Conservation (phyloP, 35 echinoderm and acorn worm genomes). For the Apostichopus parvimensis region DNA sequence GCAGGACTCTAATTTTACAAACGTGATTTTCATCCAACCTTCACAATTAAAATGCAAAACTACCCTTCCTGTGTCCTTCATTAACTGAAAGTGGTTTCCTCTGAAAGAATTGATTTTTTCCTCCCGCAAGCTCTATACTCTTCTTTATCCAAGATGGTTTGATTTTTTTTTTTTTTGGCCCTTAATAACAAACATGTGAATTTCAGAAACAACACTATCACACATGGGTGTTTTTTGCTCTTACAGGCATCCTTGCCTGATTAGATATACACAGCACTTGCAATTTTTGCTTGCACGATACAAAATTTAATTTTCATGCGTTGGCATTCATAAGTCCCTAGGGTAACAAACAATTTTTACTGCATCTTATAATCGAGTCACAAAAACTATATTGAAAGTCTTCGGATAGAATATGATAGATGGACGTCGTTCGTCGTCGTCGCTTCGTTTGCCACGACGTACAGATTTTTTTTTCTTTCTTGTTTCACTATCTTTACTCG, state of each 20-base stretch:
- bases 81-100: slow-evolving; percentile 19
- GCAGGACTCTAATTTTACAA: not conserved
- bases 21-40: not conserved
- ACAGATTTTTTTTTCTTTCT: not conserved
- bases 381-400: not conserved
- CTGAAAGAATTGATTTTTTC: slow-evolving; percentile 23
- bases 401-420: not conserved
- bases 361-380: slow-evolving; percentile 21
- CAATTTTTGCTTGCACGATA: slow-evolving; percentile 15
- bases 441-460: not conserved
- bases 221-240: not conserved
- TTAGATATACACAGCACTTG: slow-evolving; percentile 10
- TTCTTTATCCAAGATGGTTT: not conserved
- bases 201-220: not conserved
- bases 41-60: slow-evolving; percentile 2
- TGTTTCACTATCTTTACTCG: not conserved
- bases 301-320: slow-evolving; percentile 37
- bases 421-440: not conserved
- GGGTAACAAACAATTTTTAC: slow-evolving; percentile 33
- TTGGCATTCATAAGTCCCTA: slow-evolving; percentile 37
- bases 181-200: not conserved
- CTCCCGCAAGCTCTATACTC: not conserved
- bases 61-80: slow-evolving; percentile 22
- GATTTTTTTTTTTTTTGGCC: not conserved
- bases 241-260: not conserved